phyloP scores from a whole-genome alignment of 2,113 vertebrate genomes.

The Embiotoca jacksoni region DNA sequence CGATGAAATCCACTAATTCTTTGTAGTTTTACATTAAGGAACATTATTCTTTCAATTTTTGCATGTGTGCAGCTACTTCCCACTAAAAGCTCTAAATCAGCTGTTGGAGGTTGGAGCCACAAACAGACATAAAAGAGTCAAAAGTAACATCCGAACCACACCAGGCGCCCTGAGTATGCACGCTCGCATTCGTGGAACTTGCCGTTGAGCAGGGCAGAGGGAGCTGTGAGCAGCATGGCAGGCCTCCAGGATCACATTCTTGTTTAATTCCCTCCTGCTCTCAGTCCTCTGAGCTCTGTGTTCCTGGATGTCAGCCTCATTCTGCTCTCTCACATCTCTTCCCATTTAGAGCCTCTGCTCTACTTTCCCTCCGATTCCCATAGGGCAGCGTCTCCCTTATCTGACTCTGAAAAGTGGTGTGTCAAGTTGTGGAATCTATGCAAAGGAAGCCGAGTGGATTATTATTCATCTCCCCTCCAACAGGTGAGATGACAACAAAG shows the following conservation, averaged over 20 bases:
- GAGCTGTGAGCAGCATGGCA: background rate
- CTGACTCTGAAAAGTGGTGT: background rate
- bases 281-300: slow-evolving; percentile 2
- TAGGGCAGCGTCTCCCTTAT: background rate
- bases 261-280: background rate
- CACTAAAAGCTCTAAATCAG: background rate
- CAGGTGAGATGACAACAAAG: slow-evolving; percentile 30
- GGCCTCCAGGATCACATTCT: background rate
- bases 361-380: background rate
- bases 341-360: slow-evolving; percentile 12
- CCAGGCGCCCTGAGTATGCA: no score
- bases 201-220: background rate
- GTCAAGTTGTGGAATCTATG: slow-evolving; percentile 26
- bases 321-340: background rate
- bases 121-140: no score
- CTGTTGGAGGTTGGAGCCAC: no score
- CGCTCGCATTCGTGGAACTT: no score
- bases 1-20: no score
- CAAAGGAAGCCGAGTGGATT: background rate
- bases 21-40: no score
- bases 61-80: background rate
- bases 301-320: background rate
- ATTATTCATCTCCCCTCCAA: slow-evolving; percentile 3
- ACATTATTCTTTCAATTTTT: background rate
- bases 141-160: no score